A percentile compares a stretch with the other conserved stretches of the same genome.
phyloP scores from a whole-genome alignment of 1,140 invertebrate genomes.

The Scaptomyza graminum region DNA sequence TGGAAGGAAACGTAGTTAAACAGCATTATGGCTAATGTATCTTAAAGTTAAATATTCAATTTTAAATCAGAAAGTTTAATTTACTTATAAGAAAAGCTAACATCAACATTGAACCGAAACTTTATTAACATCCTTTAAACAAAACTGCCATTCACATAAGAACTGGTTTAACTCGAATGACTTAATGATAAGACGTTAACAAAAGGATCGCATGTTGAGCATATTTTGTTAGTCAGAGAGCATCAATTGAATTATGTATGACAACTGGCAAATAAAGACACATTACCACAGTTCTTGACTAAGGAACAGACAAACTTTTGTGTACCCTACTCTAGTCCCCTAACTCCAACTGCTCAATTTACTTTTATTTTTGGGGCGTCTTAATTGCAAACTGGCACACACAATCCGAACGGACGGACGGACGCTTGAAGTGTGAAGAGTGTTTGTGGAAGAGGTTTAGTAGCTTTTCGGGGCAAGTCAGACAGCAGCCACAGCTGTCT shows the following conservation, averaged over 20 bases:
- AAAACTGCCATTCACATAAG: not conserved
- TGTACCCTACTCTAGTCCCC: not conserved
- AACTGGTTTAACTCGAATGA: slow-evolving; percentile 2
- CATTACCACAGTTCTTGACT: slow-evolving; percentile 38
- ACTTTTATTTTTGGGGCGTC: slow-evolving; percentile 56
- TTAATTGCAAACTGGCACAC: slow-evolving; percentile 76
- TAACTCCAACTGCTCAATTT: slow-evolving; percentile 7
- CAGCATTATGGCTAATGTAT: not conserved
- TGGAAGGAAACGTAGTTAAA: no score
- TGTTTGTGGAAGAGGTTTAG: not conserved
- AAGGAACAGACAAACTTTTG: slow-evolving; percentile 40
- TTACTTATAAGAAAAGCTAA: no score
- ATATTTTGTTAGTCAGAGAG: not conserved
- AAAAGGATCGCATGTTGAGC: slow-evolving; percentile 52
- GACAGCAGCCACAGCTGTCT: slow-evolving; percentile 35
- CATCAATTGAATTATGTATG: slow-evolving; percentile 63
- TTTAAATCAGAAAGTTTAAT: no score
- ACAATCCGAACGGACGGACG: slow-evolving; percentile 1
- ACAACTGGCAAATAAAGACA: slow-evolving; percentile 77
- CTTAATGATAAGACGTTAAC: slow-evolving; percentile 27
- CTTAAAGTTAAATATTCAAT: not conserved
- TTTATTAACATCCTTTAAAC: no score
- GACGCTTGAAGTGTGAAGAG: slow-evolving; percentile 19
- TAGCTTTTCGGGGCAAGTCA: not conserved
- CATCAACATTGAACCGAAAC: no score